Percentiles rank a stretch among this genome's conserved stretches.
Conservation (phyloP, 2,888 invertebrate genomes). For the Margaritifera margaritifera region DNA sequence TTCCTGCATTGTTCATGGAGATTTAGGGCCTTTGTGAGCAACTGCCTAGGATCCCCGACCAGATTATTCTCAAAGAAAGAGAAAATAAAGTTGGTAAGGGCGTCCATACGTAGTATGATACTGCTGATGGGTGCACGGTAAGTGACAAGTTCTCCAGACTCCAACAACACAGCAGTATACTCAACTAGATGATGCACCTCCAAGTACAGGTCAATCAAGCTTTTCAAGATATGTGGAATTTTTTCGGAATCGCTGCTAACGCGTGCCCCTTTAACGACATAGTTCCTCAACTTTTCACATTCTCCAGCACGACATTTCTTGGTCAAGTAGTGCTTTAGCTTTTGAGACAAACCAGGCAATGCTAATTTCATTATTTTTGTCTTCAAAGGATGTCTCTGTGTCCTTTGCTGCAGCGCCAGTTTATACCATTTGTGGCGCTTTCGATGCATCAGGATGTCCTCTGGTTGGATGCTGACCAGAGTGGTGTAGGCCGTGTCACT, state of each 20-base stretch:
- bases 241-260: constrained; percentile 15
- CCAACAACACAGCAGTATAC: constrained; percentile 32
- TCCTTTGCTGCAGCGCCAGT: constrained; percentile 26
- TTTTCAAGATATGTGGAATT: constrained; percentile 22
- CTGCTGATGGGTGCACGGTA: neutral
- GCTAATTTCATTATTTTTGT: constrained; percentile 13
- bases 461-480: constrained; percentile 3
- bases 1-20: no score
- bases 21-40: no score
- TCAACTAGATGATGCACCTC: constrained; percentile 43
- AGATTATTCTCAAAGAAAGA: neutral
- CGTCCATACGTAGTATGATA: constrained; percentile 1
- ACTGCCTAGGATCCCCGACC: neutral
- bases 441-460: neutral
- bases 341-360: constrained; percentile 15
- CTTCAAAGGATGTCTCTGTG: constrained; percentile 22
- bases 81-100: constrained; percentile 4
- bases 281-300: constrained; percentile 10
- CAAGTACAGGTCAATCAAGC: constrained; percentile 31
- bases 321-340: constrained; percentile 14
- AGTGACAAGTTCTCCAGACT: constrained; percentile 6
- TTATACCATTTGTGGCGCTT: constrained; percentile 24
- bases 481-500: constrained; percentile 10
- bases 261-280: constrained; percentile 5
- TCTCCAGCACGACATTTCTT: constrained; percentile 9